phyloP scores from a whole-genome alignment of 2,797 vertebrate genomes.

The Onychomys arenicola region DNA sequence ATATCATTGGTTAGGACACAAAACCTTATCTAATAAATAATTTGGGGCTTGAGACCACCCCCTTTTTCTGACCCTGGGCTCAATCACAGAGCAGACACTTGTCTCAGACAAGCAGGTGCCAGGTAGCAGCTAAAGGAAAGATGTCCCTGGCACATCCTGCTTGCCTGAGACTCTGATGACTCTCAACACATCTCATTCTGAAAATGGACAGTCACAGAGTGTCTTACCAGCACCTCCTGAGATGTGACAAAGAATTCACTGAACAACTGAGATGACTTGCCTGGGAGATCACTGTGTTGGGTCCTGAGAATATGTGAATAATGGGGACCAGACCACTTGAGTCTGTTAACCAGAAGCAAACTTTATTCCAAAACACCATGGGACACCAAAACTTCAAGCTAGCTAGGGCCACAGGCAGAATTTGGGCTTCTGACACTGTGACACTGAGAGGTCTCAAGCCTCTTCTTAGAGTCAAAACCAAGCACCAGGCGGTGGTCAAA shows the following conservation, averaged over 20 bases:
- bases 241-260: fast-evolving
- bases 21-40: not conserved
- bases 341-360: too few relatives aligned
- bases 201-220: not conserved
- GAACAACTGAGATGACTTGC: not conserved
- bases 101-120: not conserved
- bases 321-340: too few relatives aligned
- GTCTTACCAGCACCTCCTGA: not conserved
- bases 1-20: not conserved
- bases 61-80: not conserved
- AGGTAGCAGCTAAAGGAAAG: not conserved
- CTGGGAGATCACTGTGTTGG: too few relatives aligned
- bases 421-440: too few relatives aligned
- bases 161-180: not conserved
- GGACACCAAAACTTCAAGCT: too few relatives aligned
- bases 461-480: too few relatives aligned
- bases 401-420: too few relatives aligned
- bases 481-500: too few relatives aligned
- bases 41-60: not conserved
- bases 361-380: too few relatives aligned
- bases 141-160: not conserved
- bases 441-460: too few relatives aligned
- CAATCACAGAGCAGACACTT: not conserved
- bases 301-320: too few relatives aligned
- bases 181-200: not conserved